phyloP scores from a whole-genome alignment of 2,888 invertebrate genomes.

The Limenitis camilla region DNA sequence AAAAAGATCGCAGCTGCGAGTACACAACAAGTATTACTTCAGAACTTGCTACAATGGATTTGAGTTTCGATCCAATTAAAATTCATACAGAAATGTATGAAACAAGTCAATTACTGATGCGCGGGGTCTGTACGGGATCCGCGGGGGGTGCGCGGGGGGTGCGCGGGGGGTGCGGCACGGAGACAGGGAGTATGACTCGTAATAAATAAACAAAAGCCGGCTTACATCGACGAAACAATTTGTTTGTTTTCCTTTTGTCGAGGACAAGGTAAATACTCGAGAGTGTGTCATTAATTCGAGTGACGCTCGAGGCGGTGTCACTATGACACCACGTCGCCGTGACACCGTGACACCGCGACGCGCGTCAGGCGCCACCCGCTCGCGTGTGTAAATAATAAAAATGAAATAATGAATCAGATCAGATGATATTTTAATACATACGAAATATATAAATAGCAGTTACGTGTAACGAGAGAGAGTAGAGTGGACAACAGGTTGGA shows the following conservation, averaged over 20 bases:
- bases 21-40: conserved; percentile 13
- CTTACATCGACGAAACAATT: conserved; percentile 17
- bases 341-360: not conserved
- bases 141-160: conserved; percentile 1
- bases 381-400: too few relatives aligned
- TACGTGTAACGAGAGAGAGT: too few relatives aligned
- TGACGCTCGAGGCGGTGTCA: not conserved
- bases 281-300: conserved; percentile 14
- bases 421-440: too few relatives aligned
- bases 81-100: conserved; percentile 20
- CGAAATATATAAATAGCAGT: too few relatives aligned
- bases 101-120: conserved; percentile 21
- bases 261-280: conserved; percentile 13
- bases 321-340: not conserved
- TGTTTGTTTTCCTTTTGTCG: conserved; percentile 18
- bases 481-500: too few relatives aligned
- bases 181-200: conserved; percentile 2
- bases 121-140: conserved; percentile 1
- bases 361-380: not conserved
- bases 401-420: too few relatives aligned
- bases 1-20: conserved; percentile 14
- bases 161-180: not conserved
- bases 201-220: conserved; percentile 19
- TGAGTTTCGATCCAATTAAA: conserved; percentile 26
- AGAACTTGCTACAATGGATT: conserved; percentile 20